These are phyloP conservation scores for Microdon myrmicae DNA, from an alignment of 2,888 invertebrate genomes.

Conservation along the genomic window DNA sequence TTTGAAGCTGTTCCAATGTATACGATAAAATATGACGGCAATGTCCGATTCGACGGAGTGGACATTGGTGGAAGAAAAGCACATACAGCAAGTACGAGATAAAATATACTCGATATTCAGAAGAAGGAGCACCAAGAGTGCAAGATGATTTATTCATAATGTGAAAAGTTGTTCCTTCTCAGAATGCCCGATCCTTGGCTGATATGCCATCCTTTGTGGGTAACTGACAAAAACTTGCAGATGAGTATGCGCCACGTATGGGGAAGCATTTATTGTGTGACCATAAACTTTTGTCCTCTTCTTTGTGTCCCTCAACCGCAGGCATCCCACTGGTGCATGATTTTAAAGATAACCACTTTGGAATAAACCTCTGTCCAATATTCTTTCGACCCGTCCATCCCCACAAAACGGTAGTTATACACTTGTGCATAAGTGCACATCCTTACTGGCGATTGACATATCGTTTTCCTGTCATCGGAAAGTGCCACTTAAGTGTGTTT, in stretches of 20 bases:
- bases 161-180: conserved; percentile 45
- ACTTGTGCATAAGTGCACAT: conserved; percentile 22
- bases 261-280: conserved; percentile 49
- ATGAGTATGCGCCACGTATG: conserved; percentile 43
- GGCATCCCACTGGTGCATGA: conserved; percentile 18
- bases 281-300: conserved; percentile 47
- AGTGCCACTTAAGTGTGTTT: conserved; percentile 52
- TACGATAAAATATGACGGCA: conserved; percentile 1
- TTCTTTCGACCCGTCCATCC: conserved; percentile 16
- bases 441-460: conserved; percentile 45
- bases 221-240: conserved; percentile 44
- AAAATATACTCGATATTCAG: conserved; percentile 3
- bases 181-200: conserved; percentile 21
- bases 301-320: conserved; percentile 40
- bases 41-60: too few species aligned
- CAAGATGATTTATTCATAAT: conserved; percentile 53
- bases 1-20: not conserved
- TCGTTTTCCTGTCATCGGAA: conserved; percentile 52
- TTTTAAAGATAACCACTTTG: conserved; percentile 28
- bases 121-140: conserved; percentile 34
- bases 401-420: not conserved
- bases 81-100: not conserved
- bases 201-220: conserved; percentile 33
- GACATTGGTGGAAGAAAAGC: conserved; percentile 16
- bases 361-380: conserved; percentile 27